A percentile compares a stretch with the other conserved stretches of the same genome.
phyloP scores from a whole-genome alignment of 2,797 vertebrate genomes.

The Meriones psammophilus region DNA sequence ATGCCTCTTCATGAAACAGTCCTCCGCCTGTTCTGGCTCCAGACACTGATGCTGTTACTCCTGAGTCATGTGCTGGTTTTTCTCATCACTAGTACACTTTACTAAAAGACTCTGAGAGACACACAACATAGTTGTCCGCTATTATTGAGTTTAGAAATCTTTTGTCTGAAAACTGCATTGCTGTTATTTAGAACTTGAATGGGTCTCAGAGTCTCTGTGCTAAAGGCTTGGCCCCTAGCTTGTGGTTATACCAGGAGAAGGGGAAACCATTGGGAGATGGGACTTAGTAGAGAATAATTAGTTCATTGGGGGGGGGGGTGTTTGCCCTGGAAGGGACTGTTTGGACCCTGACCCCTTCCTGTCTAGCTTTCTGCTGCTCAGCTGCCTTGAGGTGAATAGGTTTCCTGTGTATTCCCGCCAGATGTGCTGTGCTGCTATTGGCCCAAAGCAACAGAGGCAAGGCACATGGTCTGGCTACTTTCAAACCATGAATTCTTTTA shows the following conservation, averaged over 20 bases:
- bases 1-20: background rate
- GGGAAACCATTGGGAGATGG: background rate
- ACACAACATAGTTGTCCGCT: background rate
- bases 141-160: background rate
- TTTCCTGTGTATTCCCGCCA: no score
- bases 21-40: background rate
- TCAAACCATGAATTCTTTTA: no score
- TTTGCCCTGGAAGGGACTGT: background rate
- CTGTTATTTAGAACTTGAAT: background rate
- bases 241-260: background rate
- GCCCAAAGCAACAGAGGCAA: background rate
- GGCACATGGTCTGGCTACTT: background rate
- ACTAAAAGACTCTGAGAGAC: background rate
- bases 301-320: background rate
- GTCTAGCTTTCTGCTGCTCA: background rate
- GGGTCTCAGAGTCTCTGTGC: background rate
- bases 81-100: background rate
- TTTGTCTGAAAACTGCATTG: background rate
- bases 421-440: background rate
- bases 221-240: background rate
- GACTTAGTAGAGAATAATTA: background rate
- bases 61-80: no score
- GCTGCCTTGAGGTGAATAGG: background rate
- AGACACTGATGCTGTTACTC: background rate
- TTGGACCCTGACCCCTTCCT: background rate